Evolutionary conservation across 2,888 invertebrate species (phyloP), one percentile per base, ranked within the genome.

Genomic region (Parnassius mnemosyne): DNA sequence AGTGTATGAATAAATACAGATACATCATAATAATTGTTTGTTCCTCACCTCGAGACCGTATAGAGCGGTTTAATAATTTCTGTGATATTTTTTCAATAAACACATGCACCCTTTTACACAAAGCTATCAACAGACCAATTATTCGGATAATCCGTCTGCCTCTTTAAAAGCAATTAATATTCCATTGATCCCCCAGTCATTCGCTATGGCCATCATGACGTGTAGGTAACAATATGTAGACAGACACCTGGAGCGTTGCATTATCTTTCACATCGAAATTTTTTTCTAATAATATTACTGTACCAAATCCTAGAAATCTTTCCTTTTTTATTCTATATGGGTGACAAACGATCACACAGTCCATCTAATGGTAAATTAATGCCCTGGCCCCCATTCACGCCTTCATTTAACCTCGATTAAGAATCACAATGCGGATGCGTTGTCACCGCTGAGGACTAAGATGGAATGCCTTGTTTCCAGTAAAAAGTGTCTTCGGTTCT

Each of bases 121-220:
- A 61, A 61, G 65, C 73, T 75, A 73, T 73, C 78, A 76, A 71
- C 77, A 72, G 71, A 73, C 79, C 84, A 86, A 86, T 87, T 83
- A 84, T 81, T 79, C 83, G 69, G 72, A 81, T 84, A 85, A 87
- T 86, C 86, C 84, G 66, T 59, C 67, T 72, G 72, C 75, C 83
- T 81, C 81, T 85, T 86, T 83, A 84, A 84, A 85, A 82, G 74
- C 85, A 85, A 86, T 86, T 84, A 85, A 84, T 84, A 84, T 83
- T 84, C 83, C 79, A 84, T 84, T 80, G 84, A 80, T 80, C 77
- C 75, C 66, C 67, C 60, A 43, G 62, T 59, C 57, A 60, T 60
- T 64, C 63, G 61, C 61, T 58, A 66, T 69, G 68, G 67, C 66
- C 67, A 66, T 66, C 66, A 67, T 68, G 68, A 67, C 67, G 66